Percentiles rank a stretch among this genome's conserved stretches.
phyloP scores from a whole-genome alignment of 2,113 vertebrate species.

The Pomatostomus ruficeps region DNA sequence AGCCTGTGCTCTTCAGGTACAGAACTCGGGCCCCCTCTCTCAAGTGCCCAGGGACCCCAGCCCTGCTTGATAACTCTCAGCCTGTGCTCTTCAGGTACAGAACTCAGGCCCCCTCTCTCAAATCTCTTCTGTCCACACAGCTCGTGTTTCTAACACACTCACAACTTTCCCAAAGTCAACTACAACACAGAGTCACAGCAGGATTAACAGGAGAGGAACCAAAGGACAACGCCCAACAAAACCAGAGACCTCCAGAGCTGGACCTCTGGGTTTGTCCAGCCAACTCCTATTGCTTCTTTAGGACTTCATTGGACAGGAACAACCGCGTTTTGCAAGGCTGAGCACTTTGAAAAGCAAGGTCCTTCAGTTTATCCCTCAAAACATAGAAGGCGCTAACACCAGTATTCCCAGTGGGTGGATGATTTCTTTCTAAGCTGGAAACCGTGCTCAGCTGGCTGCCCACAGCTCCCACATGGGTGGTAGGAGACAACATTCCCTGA shows the following conservation, averaged over 20 bases:
- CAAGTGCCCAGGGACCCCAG: not conserved
- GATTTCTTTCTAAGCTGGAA: not conserved
- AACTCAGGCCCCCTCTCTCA: not conserved
- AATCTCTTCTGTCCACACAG: not conserved
- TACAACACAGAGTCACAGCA: not conserved
- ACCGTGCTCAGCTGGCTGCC: not conserved
- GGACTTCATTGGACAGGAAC: not conserved
- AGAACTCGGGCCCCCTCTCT: too few relatives aligned
- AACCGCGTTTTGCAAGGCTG: not conserved
- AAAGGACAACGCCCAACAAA: not conserved
- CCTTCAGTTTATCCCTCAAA: not conserved
- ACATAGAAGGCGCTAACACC: not conserved
- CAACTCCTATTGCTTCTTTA: not conserved
- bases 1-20: not conserved
- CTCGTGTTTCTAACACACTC: not conserved
- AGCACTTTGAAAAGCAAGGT: not conserved
- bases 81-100: not conserved
- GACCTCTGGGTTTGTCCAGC: not conserved
- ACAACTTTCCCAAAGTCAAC: not conserved
- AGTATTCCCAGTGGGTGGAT: not conserved
- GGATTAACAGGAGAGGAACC: not conserved
- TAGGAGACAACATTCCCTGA: not conserved
- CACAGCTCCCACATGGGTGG: accelerated
- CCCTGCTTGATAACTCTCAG: not conserved
- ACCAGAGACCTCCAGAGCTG: not conserved